Base-by-base conservation (phyloP, 2,888 invertebrate genomes). In the Criorhina ranunculi region DNA sequence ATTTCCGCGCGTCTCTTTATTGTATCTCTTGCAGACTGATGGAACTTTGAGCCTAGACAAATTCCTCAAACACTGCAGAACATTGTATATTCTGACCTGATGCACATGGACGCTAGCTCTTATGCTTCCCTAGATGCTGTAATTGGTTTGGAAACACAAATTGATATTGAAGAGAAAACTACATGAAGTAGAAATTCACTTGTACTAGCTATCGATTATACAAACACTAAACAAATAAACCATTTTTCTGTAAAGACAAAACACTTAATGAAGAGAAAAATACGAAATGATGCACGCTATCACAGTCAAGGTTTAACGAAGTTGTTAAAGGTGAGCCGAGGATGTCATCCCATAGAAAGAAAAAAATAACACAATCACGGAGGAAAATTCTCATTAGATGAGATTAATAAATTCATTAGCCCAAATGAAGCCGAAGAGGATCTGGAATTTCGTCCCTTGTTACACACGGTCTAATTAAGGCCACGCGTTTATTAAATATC, bases 111-210 rank as follows among this genome's bases (percentile, higher is more conserved):
- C n/a, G n/a, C n/a, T n/a, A n/a, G n/a, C n/a, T n/a, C n/a, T n/a
- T n/a, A n/a, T n/a, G n/a, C 12, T n/a, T 40, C 8, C 40, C 12
- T 5, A 12, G 9, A 44, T 17, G 44, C 9, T 7, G 44, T 44
- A 24, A 29, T n/a, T 49, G 24, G 6, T 24, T 53, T 33, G 7
- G 19, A 33, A 69, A 35, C 29, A 29, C 5, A 51, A 59, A 29
- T 59, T 60, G 46, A 37, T 59, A 70, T 59, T n/a, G n/a, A n/a
- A n/a, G n/a, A n/a, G 46, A 59, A 70, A 70, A 70, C 66, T 40
- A 24, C 3, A 8, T 9, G 29, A n/a, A 66, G 2, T 40, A 29
- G 40, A 53, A 29, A 51, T 66, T 42, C 29, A 44, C 24, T 57
- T 29, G 31, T 17, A 72, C 42, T 51, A 44, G 60, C 9, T 17